A percentile compares a stretch with the other conserved stretches of the same genome.
These are phyloP conservation scores for Lophius piscatorius DNA, from an alignment of 2,113 vertebrate species.

Conservation along the genomic window DNA sequence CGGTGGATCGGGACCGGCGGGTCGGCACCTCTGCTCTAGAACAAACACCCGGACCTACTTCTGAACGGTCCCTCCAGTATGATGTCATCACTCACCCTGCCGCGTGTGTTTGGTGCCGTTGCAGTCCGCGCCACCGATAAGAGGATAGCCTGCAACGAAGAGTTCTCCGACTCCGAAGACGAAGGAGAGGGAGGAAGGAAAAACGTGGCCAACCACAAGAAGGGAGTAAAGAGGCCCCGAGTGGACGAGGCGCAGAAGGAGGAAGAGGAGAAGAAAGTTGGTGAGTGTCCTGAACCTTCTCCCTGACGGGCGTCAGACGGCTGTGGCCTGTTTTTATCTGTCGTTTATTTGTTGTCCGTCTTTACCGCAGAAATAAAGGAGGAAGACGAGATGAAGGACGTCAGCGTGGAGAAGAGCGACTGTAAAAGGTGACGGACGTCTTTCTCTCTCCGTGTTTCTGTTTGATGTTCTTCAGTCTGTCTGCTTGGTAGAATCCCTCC, in stretches of 20 bases:
- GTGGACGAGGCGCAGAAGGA: constrained; percentile 93
- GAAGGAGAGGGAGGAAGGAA: constrained; percentile 92
- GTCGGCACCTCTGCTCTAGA: too few species aligned
- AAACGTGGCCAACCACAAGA: constrained; percentile 91
- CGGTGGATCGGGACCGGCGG: too few species aligned
- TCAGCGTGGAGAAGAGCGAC: constrained; percentile 86
- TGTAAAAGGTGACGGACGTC: constrained; percentile 91
- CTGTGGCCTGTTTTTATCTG: background rate
- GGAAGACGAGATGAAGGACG: constrained; percentile 91
- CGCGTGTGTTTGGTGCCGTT: constrained; percentile 1
- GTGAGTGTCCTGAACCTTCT: constrained; percentile 66
- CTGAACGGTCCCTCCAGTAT: too few species aligned
- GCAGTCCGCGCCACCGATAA: constrained; percentile 93
- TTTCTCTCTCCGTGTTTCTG: background rate
- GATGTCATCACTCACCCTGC: background rate
- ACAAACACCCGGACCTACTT: too few species aligned
- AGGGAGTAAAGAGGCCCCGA: constrained; percentile 87
- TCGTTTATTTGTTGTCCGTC: background rate
- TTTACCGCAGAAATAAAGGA: constrained; percentile 86
- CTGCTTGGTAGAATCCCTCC: too few species aligned
- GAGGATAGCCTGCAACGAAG: constrained; percentile 93
- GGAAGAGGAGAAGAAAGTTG: constrained; percentile 88
- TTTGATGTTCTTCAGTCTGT: too few species aligned
- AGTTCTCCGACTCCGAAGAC: constrained; percentile 95
- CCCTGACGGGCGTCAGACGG: fast-evolving